Evolutionary conservation across 2,888 invertebrate species (phyloP).

Genomic region (Drosophila colorata): DNA sequence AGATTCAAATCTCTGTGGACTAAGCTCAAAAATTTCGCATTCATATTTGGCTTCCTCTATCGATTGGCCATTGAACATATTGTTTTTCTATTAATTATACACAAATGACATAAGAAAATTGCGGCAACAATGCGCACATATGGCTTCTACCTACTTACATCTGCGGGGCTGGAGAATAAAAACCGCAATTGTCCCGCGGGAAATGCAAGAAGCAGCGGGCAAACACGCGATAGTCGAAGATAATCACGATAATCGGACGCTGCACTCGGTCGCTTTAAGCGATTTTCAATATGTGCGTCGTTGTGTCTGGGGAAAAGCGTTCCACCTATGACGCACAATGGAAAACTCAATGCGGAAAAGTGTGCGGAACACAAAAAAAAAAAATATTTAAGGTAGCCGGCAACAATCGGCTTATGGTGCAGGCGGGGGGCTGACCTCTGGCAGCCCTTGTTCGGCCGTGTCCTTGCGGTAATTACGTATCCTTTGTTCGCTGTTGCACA

Average conservation of each 20-base stretch:
- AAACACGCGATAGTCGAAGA: constrained; percentile 69
- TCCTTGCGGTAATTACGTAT: constrained; percentile 69
- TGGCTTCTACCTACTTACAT: constrained; percentile 66
- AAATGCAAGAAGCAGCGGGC: constrained; percentile 49
- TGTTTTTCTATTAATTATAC: constrained; percentile 78
- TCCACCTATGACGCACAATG: constrained; percentile 69
- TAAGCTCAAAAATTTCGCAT: not conserved
- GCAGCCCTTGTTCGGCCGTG: constrained; percentile 25
- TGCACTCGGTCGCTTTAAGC: constrained; percentile 76
- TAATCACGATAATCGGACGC: constrained; percentile 82
- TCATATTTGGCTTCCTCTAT: constrained; percentile 24
- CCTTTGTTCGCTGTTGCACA: constrained; percentile 44
- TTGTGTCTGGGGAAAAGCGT: constrained; percentile 33
- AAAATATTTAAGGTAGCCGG: constrained; percentile 25
- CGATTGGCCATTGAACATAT: constrained; percentile 72
- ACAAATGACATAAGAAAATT: constrained; percentile 58
- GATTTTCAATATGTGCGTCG: constrained; percentile 73
- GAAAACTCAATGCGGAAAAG: constrained; percentile 60
- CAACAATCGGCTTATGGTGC: constrained; percentile 71
- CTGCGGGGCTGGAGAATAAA: constrained; percentile 12
- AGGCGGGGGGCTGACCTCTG: constrained; percentile 35
- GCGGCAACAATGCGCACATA: constrained; percentile 68
- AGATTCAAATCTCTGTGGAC: not conserved
- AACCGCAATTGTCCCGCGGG: constrained; percentile 69
- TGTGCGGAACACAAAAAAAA: constrained; percentile 4